phyloP scores from a whole-genome alignment of 2,113 vertebrate genomes.

The Puffinus mauretanicus region DNA sequence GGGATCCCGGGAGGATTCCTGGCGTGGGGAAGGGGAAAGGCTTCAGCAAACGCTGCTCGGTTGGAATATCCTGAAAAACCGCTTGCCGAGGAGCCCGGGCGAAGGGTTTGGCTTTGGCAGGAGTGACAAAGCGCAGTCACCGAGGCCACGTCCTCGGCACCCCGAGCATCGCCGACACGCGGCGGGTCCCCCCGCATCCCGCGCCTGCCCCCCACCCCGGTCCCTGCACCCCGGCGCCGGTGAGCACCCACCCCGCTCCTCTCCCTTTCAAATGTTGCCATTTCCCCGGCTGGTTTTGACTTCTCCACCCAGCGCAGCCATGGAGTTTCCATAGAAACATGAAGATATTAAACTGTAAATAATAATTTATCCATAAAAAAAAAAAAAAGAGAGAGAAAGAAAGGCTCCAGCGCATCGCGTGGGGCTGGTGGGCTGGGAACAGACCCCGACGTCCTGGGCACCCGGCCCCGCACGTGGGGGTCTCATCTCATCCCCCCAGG shows the following conservation, averaged over 20 bases:
- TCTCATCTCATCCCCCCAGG: background rate
- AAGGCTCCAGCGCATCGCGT: accelerated
- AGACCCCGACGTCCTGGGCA: accelerated
- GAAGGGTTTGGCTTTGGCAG: background rate
- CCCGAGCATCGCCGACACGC: accelerated
- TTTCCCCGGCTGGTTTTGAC: background rate
- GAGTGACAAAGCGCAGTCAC: background rate
- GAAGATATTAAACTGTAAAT: conserved; percentile 58
- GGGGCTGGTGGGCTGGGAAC: background rate
- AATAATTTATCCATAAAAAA: conserved; percentile 21
- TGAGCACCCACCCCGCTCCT: accelerated
- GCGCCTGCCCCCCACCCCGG: accelerated
- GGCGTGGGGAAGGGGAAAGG: accelerated
- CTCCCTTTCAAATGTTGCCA: background rate
- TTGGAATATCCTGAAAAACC: background rate
- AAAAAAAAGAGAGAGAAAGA: too few species aligned
- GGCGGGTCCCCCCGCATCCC: accelerated
- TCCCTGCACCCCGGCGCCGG: accelerated
- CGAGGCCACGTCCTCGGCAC: accelerated
- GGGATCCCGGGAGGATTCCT: background rate
- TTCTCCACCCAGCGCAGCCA: background rate
- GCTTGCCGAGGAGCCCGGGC: accelerated
- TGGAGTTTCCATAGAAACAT: conserved; percentile 60
- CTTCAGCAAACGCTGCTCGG: accelerated
- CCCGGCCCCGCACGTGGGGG: accelerated